Conservation (phyloP, 2,113 vertebrate genomes). For the Mesitornis unicolor region DNA sequence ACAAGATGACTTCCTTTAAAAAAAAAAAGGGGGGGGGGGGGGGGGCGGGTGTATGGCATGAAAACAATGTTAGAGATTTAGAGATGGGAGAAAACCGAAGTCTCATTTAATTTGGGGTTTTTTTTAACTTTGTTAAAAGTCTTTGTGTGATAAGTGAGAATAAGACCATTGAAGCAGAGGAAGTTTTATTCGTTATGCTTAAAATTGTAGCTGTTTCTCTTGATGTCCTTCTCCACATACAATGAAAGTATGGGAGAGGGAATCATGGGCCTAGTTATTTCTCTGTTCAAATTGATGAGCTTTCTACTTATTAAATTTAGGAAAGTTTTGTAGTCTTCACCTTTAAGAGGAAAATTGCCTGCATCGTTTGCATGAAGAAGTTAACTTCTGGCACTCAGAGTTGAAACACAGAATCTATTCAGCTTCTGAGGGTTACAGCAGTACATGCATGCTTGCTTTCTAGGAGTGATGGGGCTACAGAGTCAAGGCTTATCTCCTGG, state of each 20-base stretch:
- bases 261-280: background rate
- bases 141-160: background rate
- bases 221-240: background rate
- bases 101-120: background rate
- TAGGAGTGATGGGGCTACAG: background rate
- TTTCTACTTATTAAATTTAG: background rate
- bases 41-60: background rate
- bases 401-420: background rate
- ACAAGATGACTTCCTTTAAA: background rate
- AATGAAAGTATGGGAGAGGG: background rate
- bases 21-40: rapidly evolving
- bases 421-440: background rate
- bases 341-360: constrained; percentile 3
- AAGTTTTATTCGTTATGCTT: background rate
- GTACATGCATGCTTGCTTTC: constrained; percentile 8
- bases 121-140: background rate
- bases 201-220: background rate
- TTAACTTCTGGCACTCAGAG: background rate
- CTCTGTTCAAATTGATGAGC: background rate
- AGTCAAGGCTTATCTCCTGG: background rate
- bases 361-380: background rate
- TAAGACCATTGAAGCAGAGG: background rate
- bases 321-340: background rate
- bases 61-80: background rate
- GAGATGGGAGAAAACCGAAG: background rate